Conservation (phyloP, 2,113 vertebrate species). For the Hystrix brachyura region DNA sequence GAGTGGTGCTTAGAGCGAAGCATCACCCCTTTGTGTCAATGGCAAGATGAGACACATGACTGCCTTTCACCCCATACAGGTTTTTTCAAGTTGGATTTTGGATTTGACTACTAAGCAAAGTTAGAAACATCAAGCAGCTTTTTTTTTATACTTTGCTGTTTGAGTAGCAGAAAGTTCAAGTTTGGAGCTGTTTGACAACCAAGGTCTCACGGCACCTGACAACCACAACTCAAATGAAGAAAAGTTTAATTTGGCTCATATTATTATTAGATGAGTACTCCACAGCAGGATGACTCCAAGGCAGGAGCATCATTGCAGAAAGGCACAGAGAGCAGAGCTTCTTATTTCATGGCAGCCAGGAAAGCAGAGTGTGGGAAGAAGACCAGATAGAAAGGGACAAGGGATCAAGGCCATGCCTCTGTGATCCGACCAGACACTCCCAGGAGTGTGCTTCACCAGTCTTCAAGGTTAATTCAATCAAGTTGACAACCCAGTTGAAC, state of each 20-base stretch:
- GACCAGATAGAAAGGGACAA: neutral
- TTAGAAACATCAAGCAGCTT: neutral
- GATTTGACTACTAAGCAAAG: neutral
- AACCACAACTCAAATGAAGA: neutral
- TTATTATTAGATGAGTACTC: neutral
- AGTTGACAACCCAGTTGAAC: neutral
- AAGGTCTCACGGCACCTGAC: neutral
- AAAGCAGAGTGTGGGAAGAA: neutral
- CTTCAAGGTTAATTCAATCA: neutral
- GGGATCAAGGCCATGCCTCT: neutral
- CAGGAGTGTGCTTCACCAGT: neutral
- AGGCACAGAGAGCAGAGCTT: neutral
- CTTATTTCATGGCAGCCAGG: neutral
- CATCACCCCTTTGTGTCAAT: too few species aligned
- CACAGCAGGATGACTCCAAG: neutral
- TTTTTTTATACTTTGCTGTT: neutral
- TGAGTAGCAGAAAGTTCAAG: neutral
- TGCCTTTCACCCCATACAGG: neutral
- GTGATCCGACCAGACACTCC: neutral
- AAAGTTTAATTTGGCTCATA: neutral
- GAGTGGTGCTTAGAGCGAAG: too few species aligned
- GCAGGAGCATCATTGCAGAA: neutral
- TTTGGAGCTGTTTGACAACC: neutral
- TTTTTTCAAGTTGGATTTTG: neutral
- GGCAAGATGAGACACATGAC: neutral